These are phyloP conservation scores for Asarcornis scutulata DNA, from an alignment of 2,113 vertebrate species.

Conservation along the genomic window DNA sequence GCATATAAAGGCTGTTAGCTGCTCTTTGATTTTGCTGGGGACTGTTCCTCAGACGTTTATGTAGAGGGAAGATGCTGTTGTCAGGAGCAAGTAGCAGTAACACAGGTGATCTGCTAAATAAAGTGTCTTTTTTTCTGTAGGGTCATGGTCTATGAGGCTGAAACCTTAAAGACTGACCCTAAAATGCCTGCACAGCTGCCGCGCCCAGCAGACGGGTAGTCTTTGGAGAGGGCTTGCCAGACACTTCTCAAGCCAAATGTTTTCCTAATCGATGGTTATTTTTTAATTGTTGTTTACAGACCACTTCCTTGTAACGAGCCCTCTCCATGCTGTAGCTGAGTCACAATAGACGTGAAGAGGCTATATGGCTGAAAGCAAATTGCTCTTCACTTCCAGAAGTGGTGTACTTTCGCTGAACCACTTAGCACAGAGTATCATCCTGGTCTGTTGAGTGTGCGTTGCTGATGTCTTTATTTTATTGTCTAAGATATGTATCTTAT, in stretches of 20 bases:
- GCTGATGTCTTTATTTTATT: background rate
- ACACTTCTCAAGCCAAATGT: background rate
- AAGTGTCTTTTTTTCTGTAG: background rate
- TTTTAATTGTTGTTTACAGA: constrained; percentile 52
- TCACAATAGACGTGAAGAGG: background rate
- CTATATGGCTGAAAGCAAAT: constrained; percentile 21
- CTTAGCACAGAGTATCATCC: background rate
- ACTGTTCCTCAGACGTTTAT: background rate
- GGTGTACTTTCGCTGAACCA: background rate
- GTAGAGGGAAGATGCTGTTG: background rate
- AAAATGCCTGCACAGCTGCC: background rate
- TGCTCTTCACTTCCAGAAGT: constrained; percentile 15
- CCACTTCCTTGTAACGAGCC: background rate
- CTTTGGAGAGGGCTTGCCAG: background rate
- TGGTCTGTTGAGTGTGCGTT: background rate
- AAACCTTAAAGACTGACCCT: background rate
- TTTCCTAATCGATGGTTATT: background rate
- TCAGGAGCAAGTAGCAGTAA: background rate
- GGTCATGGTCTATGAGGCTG: background rate
- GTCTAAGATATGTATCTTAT: background rate
- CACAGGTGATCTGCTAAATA: background rate
- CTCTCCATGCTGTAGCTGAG: constrained; percentile 7
- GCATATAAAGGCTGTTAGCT: background rate
- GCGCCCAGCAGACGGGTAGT: background rate
- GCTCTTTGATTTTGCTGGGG: background rate